phyloP scores from a whole-genome alignment of 64 coral and sea anemone genomes.

The Cladopsammia gracilis region DNA sequence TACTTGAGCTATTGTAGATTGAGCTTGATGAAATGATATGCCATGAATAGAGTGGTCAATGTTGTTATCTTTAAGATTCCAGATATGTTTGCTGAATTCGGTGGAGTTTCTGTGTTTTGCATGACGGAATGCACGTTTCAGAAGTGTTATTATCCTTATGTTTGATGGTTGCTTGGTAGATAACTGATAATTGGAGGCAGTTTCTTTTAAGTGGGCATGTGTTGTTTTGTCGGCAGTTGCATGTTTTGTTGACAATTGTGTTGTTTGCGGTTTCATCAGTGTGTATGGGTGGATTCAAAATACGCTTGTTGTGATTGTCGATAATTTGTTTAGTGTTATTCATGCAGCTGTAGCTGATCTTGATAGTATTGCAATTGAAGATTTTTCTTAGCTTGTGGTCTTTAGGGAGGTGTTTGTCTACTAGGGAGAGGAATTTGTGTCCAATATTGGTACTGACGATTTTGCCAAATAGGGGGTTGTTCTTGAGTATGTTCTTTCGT shows the following conservation, averaged over 20 bases:
- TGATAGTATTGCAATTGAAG: constrained; percentile 13
- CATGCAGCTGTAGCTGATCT: constrained; percentile 22
- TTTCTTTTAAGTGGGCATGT: not conserved
- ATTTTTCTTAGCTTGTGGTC: constrained; percentile 19
- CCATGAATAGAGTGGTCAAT: not conserved
- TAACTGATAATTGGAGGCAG: not conserved
- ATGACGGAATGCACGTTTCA: too few species aligned
- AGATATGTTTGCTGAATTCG: not conserved
- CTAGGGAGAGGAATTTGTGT: too few species aligned
- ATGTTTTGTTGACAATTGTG: not conserved
- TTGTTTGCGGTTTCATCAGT: not conserved
- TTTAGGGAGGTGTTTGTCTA: too few species aligned
- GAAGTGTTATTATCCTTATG: too few species aligned
- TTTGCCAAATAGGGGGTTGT: too few species aligned
- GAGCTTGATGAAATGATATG: not conserved
- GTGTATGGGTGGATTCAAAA: constrained; percentile 18
- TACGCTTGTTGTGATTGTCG: constrained; percentile 12
- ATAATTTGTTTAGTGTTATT: constrained; percentile 30
- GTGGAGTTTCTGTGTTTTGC: not conserved
- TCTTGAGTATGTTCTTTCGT: too few species aligned
- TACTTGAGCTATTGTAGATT: too few species aligned
- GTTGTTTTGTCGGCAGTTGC: constrained; percentile 29
- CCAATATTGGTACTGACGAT: too few species aligned
- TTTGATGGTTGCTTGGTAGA: too few species aligned
- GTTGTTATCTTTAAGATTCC: not conserved